Evolutionary conservation across 2,888 invertebrate species (phyloP).

Genomic region (Drosophila conformis): DNA sequence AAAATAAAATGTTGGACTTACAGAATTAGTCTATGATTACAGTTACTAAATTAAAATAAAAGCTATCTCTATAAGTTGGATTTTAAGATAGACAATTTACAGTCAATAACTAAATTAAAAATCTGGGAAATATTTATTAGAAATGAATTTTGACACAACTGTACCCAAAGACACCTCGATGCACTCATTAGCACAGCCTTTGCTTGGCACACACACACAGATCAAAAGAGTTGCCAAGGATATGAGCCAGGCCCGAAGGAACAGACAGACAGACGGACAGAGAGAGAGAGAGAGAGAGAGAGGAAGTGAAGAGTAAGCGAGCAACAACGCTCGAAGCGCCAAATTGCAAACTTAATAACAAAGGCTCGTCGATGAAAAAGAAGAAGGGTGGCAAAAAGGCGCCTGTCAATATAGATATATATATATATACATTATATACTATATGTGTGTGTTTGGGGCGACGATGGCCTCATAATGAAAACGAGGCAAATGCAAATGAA

Average conservation of each 20-base stretch:
- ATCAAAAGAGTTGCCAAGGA: slow-evolving; percentile 74
- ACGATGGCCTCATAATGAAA: slow-evolving; percentile 72
- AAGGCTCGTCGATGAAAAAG: slow-evolving; percentile 30
- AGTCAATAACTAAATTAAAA: not conserved
- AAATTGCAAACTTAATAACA: slow-evolving; percentile 76
- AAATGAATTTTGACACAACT: slow-evolving; percentile 24
- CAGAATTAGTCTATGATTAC: not conserved
- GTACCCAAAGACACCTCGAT: slow-evolving; percentile 27
- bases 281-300: slow-evolving; percentile 20
- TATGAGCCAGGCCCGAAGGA: slow-evolving; percentile 35
- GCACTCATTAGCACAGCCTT: slow-evolving; percentile 51
- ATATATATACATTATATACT: slow-evolving; percentile 19
- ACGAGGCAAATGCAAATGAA: slow-evolving; percentile 79
- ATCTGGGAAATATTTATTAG: not conserved
- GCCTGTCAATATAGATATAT: slow-evolving; percentile 10
- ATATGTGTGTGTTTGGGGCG: slow-evolving; percentile 28
- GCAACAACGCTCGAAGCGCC: slow-evolving; percentile 47
- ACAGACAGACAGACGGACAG: slow-evolving; percentile 19
- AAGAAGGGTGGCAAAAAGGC: slow-evolving; percentile 13
- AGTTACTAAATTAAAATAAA: not conserved
- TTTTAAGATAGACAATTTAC: not conserved
- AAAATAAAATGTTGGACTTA: too few species aligned
- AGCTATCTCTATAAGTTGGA: not conserved
- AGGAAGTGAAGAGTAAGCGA: slow-evolving; percentile 43
- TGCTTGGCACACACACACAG: slow-evolving; percentile 12